phyloP scores from a whole-genome alignment of 2,888 invertebrate species.

The Caenorhabditis doughertyi region DNA sequence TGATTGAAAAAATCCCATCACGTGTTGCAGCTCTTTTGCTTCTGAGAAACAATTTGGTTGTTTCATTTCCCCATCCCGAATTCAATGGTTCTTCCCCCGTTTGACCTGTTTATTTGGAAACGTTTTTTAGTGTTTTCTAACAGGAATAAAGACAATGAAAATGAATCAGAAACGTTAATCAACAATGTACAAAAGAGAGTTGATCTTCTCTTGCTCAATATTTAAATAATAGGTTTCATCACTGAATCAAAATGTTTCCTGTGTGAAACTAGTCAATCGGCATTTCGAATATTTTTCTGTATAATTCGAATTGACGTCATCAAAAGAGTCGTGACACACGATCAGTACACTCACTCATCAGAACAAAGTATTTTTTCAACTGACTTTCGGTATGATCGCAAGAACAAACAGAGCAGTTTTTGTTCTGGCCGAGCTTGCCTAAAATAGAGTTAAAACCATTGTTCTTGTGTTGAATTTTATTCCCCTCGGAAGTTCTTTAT shows the following conservation, averaged over 20 bases:
- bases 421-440: neutral
- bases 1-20: neutral
- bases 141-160: slow-evolving; percentile 16
- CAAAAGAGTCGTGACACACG: slow-evolving; percentile 7
- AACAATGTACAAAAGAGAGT: slow-evolving; percentile 23
- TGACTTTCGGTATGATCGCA: slow-evolving; percentile 2
- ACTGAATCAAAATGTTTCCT: too few relatives aligned
- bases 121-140: slow-evolving; percentile 4
- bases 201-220: slow-evolving; percentile 37
- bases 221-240: too few relatives aligned
- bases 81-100: neutral
- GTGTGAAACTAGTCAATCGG: too few relatives aligned
- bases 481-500: neutral
- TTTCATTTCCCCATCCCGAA: neutral
- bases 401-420: slow-evolving; percentile 18
- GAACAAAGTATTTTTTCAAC: neutral
- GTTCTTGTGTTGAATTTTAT: too few relatives aligned
- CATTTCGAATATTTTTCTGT: neutral
- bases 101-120: neutral
- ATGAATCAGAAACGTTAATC: neutral
- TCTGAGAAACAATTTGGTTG: neutral
- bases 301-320: slow-evolving; percentile 57
- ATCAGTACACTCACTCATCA: slow-evolving; percentile 10
- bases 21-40: slow-evolving; percentile 15
- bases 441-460: too few relatives aligned